phyloP scores from a whole-genome alignment of 2,113 vertebrate species.

The Solenodon paradoxus region DNA sequence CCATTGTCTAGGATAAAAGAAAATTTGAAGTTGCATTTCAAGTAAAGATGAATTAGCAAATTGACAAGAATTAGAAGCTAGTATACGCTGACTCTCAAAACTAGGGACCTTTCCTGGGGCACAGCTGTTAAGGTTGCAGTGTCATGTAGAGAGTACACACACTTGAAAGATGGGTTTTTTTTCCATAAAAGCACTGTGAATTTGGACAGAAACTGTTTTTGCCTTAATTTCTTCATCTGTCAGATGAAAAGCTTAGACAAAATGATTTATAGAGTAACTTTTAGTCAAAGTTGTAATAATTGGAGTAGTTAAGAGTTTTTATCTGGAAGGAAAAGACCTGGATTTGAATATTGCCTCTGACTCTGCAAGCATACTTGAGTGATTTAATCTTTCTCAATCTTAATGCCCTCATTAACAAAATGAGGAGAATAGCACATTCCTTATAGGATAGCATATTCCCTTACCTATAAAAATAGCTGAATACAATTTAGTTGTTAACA shows the following conservation, averaged over 20 bases:
- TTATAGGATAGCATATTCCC: not conserved
- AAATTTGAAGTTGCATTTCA: not conserved
- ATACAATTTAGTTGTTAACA: not conserved
- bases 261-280: not conserved
- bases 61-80: not conserved
- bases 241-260: not conserved
- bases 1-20: not conserved
- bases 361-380: not conserved
- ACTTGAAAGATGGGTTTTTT: not conserved
- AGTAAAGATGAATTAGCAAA: not conserved
- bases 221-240: not conserved
- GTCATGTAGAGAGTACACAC: not conserved
- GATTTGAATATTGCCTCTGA: not conserved
- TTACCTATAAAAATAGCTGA: not conserved
- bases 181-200: not conserved
- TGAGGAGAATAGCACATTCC: not conserved
- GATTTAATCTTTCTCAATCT: not conserved
- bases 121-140: not conserved
- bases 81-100: not conserved
- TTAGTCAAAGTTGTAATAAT: not conserved
- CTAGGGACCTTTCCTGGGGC: accelerated
- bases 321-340: not conserved
- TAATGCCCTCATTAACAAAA: not conserved
- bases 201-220: not conserved
- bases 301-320: not conserved